Conservation (phyloP, 2,113 vertebrate species). For the Mormyrus iriodes region DNA sequence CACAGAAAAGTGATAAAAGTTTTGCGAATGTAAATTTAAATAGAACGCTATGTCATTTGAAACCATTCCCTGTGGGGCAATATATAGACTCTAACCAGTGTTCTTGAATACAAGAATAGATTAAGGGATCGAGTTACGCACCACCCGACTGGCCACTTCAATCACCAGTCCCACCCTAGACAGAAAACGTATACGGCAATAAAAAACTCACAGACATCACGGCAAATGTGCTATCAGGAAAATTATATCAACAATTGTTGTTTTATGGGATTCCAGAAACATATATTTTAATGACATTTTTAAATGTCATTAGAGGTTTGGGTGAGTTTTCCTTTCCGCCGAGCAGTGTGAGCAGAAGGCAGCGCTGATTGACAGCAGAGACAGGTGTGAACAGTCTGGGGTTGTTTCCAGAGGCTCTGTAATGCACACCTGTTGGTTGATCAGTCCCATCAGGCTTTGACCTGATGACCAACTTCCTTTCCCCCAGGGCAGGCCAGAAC, state of each 20-base stretch:
- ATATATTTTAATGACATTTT: background rate
- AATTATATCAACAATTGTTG: background rate
- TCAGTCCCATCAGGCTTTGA: slow-evolving; percentile 62
- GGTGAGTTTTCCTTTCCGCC: slow-evolving; percentile 9
- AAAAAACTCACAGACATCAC: background rate
- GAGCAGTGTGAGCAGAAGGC: background rate
- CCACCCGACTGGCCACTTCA: slow-evolving; percentile 5
- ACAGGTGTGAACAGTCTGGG: slow-evolving; percentile 64
- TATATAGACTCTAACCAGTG: slow-evolving; percentile 18
- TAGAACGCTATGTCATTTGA: background rate
- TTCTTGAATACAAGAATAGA: slow-evolving; percentile 19
- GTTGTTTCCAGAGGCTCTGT: slow-evolving; percentile 41
- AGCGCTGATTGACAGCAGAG: slow-evolving; percentile 55
- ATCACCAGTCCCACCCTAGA: background rate
- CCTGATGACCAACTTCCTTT: slow-evolving; percentile 73
- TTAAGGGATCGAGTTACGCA: slow-evolving; percentile 13
- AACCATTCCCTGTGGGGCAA: background rate
- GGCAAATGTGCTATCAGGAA: background rate
- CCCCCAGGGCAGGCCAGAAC: slow-evolving; percentile 40
- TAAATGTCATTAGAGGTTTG: slow-evolving; percentile 12
- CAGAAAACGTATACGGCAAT: background rate
- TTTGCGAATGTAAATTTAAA: background rate
- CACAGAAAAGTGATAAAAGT: background rate
- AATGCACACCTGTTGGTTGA: slow-evolving; percentile 64
- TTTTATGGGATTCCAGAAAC: background rate